Percentiles rank a stretch among this genome's conserved stretches.
Evolutionary conservation across 2,113 vertebrate species (phyloP).

Genomic region (cat (Felis catus)): F.catus_Fca126_mat1.0 CM031415.1:192057001-192057500

Average conservation of each 20-base stretch:
- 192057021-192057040: background rate
- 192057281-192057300: background rate
- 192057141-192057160: background rate
- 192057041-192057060: background rate
- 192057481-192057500: background rate
- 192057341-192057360: background rate
- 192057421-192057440: background rate
- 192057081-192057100: background rate
- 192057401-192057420: background rate
- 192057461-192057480: background rate
- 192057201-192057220: background rate
- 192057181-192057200: background rate
- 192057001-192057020: background rate
- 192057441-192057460: background rate
- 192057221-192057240: background rate
- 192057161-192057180: background rate
- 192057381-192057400: background rate
- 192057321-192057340: background rate
- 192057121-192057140: background rate
- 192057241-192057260: background rate
- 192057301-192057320: background rate
- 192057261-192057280: slow-evolving; percentile 20
- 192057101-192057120: background rate
- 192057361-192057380: background rate
- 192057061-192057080: slow-evolving; percentile 14